A percentile compares a stretch with the other conserved stretches of the same genome.
Evolutionary conservation across 2,888 invertebrate genomes (phyloP).

Genomic region (Helobdella robusta): DNA sequence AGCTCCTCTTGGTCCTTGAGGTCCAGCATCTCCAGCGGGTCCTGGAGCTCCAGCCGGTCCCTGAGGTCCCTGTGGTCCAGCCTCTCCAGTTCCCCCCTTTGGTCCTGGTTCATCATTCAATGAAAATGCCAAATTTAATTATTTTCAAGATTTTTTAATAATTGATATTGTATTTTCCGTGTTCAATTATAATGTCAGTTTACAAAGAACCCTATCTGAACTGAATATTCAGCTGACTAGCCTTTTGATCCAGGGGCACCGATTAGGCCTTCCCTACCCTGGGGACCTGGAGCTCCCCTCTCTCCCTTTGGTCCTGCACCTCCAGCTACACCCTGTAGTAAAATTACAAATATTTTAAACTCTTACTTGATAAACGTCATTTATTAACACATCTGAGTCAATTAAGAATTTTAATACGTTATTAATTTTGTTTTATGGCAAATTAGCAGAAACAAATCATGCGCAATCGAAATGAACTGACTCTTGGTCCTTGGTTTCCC

Average conservation of each 20-base stretch:
- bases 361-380: not conserved
- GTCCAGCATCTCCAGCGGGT: slow-evolving; percentile 17
- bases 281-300: slow-evolving; percentile 23
- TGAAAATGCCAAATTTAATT: no score
- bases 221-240: no score
- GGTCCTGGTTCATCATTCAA: slow-evolving; percentile 17
- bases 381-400: not conserved
- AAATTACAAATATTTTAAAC: not conserved
- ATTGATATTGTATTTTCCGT: no score
- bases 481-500: no score
- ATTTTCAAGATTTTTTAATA: no score
- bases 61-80: slow-evolving; percentile 10
- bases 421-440: no score
- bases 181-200: no score
- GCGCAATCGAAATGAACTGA: no score
- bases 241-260: slow-evolving; percentile 25
- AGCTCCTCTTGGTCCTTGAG: slow-evolving; percentile 11
- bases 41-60: slow-evolving; percentile 15
- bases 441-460: no score
- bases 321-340: slow-evolving; percentile 48
- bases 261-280: slow-evolving; percentile 1
- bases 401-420: not conserved
- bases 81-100: slow-evolving; percentile 18
- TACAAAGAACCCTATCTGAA: no score
- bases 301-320: slow-evolving; percentile 44